Evolutionary conservation across 2,113 vertebrate species (phyloP), one percentile per base, ranked within the genome.

Genomic region (Halichoerus grypus): DNA sequence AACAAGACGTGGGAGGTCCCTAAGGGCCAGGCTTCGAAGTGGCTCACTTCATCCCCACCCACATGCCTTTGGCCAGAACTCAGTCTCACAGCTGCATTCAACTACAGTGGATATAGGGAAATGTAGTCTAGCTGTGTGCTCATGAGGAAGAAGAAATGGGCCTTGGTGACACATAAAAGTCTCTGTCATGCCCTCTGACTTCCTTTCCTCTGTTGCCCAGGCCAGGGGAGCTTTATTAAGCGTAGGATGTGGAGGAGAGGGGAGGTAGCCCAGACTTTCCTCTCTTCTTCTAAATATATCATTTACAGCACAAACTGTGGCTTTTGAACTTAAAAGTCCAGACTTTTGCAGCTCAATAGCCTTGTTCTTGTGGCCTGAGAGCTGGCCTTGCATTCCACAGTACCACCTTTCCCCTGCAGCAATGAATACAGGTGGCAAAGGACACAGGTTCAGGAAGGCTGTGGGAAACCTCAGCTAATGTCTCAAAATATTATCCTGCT

Each of bases 231-330:
- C n/a, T 24, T 71, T 72, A n/a, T 46, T 49, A 36, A 82, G 33
- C 9, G 3, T 59, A 61, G 57, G 49, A 21, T 12, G 4, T 7
- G 3, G 28, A 46, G 5, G 63, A 81, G n/a, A 84, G 46, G 72
- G 21, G 84, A 93, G 74, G n/a, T 21, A 39, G 21, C 80, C 71
- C 55, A 77, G 53, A 46, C 22, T 72, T 46, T 65, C n/a, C 2
- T 71, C 74, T 95, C n/a, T 88, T 79, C 22, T 91, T 53, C 33
- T 84, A 82, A 76, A 77, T 84, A n/a, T 57, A 26, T 85, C 26
- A 63, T 26, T 74, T 65, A 59, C 24, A n/a, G 55, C 89, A 65
- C 46, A 90, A 76, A 59, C 26, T 8, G 61, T 67, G 72, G 39
- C 42, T 91, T 83, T 79, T 96, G 81, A 83, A 71, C n/a, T 24